Percentiles rank a stretch among this genome's conserved stretches.
These are phyloP conservation scores for Tyto alba DNA, from an alignment of 2,113 vertebrate genomes.

Conservation along the genomic window DNA sequence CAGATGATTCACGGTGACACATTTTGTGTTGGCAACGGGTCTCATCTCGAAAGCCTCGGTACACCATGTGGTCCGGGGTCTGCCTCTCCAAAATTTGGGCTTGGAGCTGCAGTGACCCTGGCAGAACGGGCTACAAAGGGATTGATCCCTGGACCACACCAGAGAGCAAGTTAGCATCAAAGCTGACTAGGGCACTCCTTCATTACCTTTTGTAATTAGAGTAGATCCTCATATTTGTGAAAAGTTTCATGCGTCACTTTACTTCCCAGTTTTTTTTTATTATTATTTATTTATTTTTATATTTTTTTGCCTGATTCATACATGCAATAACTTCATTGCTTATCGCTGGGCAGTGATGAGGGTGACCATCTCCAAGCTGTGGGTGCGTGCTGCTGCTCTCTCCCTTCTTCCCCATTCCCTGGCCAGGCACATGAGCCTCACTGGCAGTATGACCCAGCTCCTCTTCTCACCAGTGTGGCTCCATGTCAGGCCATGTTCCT, in stretches of 20 bases:
- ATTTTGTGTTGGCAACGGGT: neutral
- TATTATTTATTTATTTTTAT: rapidly evolving
- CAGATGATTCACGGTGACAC: slow-evolving; percentile 5
- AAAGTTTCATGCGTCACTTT: neutral
- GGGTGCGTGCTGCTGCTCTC: neutral
- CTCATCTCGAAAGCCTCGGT: rapidly evolving
- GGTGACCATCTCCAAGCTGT: neutral
- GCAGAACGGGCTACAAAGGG: neutral
- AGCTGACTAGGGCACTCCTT: neutral
- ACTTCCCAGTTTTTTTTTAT: neutral
- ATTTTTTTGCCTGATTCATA: rapidly evolving
- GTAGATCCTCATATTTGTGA: neutral
- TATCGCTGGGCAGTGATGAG: neutral
- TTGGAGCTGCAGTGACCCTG: neutral
- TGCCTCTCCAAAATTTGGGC: neutral
- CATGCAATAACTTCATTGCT: neutral
- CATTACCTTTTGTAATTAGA: neutral
- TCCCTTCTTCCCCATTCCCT: neutral
- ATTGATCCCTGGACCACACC: neutral
- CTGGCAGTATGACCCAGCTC: neutral
- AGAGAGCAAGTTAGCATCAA: neutral
- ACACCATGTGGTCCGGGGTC: rapidly evolving
- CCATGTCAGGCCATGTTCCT: neutral
- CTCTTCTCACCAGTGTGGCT: neutral
- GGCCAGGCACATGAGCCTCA: rapidly evolving